Percentiles rank a stretch among this genome's conserved stretches.
phyloP scores from a whole-genome alignment of 2,888 invertebrate species.

The Actias luna region DNA sequence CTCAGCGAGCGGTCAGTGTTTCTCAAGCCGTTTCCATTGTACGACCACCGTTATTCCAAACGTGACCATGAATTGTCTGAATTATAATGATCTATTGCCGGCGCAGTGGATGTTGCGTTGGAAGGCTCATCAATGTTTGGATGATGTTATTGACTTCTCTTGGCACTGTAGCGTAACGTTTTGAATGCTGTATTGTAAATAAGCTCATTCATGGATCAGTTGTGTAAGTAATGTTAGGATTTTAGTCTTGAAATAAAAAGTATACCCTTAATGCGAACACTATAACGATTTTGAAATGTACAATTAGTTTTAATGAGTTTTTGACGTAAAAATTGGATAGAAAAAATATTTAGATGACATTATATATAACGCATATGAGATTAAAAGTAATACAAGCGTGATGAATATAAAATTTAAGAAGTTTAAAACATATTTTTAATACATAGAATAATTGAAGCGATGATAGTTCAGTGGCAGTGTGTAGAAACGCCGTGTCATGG shows the following conservation, averaged over 20 bases:
- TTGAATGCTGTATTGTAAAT: conserved; percentile 15
- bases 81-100: conserved; percentile 9
- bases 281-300: too few relatives aligned
- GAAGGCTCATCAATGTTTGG: conserved; percentile 16
- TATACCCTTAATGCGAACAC: neutral
- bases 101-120: neutral
- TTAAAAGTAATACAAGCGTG: too few relatives aligned
- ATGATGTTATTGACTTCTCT: conserved; percentile 23
- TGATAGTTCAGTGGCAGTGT: too few relatives aligned
- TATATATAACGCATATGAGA: too few relatives aligned
- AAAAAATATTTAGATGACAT: too few relatives aligned
- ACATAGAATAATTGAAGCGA: too few relatives aligned
- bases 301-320: too few relatives aligned
- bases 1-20: conserved; percentile 72
- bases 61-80: conserved; percentile 37
- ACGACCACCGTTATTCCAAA: conserved; percentile 53
- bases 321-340: too few relatives aligned
- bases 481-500: too few relatives aligned
- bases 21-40: conserved; percentile 52
- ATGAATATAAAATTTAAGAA: too few relatives aligned
- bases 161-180: conserved; percentile 20
- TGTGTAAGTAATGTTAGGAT: conserved; percentile 13
- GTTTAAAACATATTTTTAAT: too few relatives aligned
- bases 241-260: neutral
- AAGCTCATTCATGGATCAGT: conserved; percentile 17